phyloP scores from a whole-genome alignment of 2,113 vertebrate genomes.

The Micronycteris hirsuta region DNA sequence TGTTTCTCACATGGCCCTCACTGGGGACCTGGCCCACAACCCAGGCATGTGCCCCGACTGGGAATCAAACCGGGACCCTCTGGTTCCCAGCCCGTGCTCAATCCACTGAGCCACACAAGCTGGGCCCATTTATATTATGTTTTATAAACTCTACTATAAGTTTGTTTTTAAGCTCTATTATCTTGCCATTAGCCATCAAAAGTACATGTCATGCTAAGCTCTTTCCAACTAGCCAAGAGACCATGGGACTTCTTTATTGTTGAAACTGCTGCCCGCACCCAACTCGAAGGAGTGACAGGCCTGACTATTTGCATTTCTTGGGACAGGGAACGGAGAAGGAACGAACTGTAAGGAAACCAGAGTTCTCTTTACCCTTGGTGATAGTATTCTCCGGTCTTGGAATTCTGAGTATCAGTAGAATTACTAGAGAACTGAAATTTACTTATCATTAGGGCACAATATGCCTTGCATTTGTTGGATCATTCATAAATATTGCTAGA shows the following conservation, averaged over 20 bases:
- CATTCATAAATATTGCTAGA: background rate
- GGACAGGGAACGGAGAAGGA: background rate
- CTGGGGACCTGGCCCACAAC: too few relatives aligned
- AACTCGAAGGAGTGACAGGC: background rate
- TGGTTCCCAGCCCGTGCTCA: too few relatives aligned
- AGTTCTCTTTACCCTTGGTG: background rate
- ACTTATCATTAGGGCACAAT: background rate
- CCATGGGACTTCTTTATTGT: background rate
- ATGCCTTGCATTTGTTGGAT: background rate
- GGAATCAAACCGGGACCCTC: too few relatives aligned
- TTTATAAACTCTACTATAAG: background rate
- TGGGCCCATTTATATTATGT: background rate
- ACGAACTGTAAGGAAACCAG: background rate
- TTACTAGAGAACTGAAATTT: background rate
- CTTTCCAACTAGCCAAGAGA: background rate
- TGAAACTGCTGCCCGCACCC: background rate
- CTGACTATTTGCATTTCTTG: background rate
- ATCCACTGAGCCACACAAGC: too few relatives aligned
- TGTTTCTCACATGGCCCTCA: too few relatives aligned
- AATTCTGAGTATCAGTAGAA: background rate
- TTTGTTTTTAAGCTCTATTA: background rate
- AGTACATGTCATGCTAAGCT: background rate
- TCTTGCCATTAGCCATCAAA: background rate
- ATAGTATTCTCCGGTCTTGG: background rate
- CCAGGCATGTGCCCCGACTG: too few relatives aligned